A percentile compares a stretch with the other conserved stretches of the same genome.
phyloP scores from a whole-genome alignment of 2,113 vertebrate species.

The Albula goreensis region DNA sequence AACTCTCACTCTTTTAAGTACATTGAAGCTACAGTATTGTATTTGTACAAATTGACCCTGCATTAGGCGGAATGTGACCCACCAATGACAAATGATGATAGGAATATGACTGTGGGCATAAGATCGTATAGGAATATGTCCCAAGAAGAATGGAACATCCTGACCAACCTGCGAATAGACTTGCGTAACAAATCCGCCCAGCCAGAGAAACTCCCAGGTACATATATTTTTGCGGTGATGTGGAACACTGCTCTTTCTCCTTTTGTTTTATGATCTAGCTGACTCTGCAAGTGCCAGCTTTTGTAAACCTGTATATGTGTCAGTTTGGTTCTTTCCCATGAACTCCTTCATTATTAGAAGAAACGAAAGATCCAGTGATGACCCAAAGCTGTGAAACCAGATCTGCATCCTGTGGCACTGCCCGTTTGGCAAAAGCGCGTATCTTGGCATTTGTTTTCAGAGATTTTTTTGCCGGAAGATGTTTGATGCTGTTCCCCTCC shows the following conservation, averaged over 20 bases:
- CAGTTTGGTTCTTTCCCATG: background rate
- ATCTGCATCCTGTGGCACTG: background rate
- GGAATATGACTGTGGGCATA: no score
- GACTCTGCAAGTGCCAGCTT: background rate
- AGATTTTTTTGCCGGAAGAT: background rate
- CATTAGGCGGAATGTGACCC: background rate
- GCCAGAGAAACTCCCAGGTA: background rate
- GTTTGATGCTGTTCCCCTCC: background rate
- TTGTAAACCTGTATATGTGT: background rate
- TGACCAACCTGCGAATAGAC: background rate
- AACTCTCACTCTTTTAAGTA: background rate
- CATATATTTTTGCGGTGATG: background rate
- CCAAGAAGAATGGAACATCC: background rate
- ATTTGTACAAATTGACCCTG: background rate
- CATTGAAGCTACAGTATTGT: background rate
- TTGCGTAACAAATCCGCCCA: no score
- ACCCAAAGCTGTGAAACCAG: background rate
- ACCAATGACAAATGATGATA: background rate
- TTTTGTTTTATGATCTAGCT: background rate
- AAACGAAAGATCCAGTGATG: background rate
- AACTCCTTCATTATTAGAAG: background rate
- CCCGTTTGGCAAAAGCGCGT: background rate
- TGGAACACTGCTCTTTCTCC: background rate
- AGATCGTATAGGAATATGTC: no score
- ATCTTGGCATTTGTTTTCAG: background rate